Conservation (phyloP, 2,113 vertebrate genomes). For the Caranx melampygus region DNA sequence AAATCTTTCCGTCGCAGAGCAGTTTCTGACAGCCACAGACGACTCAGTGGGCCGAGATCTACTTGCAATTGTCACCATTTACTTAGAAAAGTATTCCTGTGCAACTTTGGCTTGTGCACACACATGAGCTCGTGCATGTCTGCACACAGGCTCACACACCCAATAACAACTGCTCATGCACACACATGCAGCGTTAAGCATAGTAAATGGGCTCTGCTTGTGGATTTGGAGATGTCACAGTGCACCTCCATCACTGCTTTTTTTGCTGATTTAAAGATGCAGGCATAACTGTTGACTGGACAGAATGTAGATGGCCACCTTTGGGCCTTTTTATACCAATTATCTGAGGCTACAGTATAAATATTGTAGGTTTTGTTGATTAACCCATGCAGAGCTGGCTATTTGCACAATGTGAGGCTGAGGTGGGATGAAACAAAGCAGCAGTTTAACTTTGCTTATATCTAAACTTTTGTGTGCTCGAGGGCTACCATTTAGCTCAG, state of each 20-base stretch:
- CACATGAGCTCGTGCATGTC: conserved; percentile 36
- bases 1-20: conserved; percentile 41
- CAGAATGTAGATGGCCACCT: neutral
- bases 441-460: conserved; percentile 4
- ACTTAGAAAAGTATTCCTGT: conserved; percentile 69
- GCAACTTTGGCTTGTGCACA: conserved; percentile 29
- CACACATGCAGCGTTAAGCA: neutral
- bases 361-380: conserved; percentile 6
- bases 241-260: neutral
- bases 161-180: neutral
- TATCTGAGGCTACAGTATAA: conserved; percentile 6
- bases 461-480: neutral
- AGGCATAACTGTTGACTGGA: conserved; percentile 3
- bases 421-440: neutral
- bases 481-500: neutral
- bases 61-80: conserved; percentile 59
- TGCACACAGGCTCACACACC: neutral
- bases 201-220: conserved; percentile 21
- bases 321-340: conserved; percentile 18
- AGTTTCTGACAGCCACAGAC: conserved; percentile 50
- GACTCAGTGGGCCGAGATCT: conserved; percentile 48
- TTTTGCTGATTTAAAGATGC: conserved; percentile 3
- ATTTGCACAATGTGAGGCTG: neutral
- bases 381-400: neutral
- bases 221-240: conserved; percentile 11